Evolutionary conservation across 2,888 invertebrate genomes (phyloP).

Genomic region (Epsilonema sp.): DNA sequence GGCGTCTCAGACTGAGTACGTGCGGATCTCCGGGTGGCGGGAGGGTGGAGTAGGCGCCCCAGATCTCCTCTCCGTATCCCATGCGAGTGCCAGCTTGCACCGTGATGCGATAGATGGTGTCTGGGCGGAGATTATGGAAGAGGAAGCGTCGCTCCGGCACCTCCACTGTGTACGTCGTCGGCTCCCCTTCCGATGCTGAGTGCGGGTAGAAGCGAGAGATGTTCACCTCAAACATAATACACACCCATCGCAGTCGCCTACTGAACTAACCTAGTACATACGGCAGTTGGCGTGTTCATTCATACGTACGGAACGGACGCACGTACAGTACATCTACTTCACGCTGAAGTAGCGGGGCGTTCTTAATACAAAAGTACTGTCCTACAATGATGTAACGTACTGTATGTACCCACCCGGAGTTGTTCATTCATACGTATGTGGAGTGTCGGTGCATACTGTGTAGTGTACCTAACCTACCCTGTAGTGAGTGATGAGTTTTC

Average conservation of each 20-base stretch:
- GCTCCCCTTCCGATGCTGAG: slow-evolving; percentile 16
- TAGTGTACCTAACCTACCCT: slow-evolving; percentile 9
- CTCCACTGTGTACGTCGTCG: slow-evolving; percentile 25
- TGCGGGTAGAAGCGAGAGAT: slow-evolving; percentile 23
- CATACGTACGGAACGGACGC: too few species aligned
- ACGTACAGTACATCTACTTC: too few species aligned
- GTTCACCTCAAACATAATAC: slow-evolving; percentile 23
- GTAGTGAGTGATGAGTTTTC: slow-evolving; percentile 26
- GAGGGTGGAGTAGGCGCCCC: slow-evolving; percentile 28
- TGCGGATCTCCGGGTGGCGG: slow-evolving; percentile 16
- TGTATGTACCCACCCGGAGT: too few species aligned
- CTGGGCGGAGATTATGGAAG: slow-evolving; percentile 22
- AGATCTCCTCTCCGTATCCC: slow-evolving; percentile 17
- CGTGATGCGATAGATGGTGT: slow-evolving; percentile 28
- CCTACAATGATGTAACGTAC: too few species aligned
- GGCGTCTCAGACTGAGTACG: slow-evolving; percentile 21
- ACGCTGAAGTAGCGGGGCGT: too few species aligned
- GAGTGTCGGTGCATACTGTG: neutral
- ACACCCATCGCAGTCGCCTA: too few species aligned
- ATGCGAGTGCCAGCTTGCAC: slow-evolving; percentile 25
- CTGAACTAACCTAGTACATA: too few species aligned
- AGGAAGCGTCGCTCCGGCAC: slow-evolving; percentile 21
- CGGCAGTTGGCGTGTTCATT: too few species aligned
- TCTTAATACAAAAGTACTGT: too few species aligned
- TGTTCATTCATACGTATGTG: too few species aligned